Conservation (phyloP, 1,140 invertebrate species). For the Temnothorax longispinosus region DNA sequence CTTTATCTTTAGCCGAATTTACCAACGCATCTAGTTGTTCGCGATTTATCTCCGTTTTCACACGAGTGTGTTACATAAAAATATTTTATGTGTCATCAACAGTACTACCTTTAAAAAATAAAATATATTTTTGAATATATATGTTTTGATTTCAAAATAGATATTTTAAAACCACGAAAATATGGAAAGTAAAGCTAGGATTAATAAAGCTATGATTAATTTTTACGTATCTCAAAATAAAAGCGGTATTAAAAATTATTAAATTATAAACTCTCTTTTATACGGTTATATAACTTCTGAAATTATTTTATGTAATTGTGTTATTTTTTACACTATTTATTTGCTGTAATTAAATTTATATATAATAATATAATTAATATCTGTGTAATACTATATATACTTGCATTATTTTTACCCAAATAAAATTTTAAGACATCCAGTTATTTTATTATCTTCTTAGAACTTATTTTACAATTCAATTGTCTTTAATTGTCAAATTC, state of each 20-base stretch:
- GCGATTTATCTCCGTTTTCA: neutral
- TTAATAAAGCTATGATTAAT: neutral
- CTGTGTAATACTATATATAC: too few relatives aligned
- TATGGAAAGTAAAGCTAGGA: neutral
- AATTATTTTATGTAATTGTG: too few relatives aligned
- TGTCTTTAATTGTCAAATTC: neutral
- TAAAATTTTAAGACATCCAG: neutral
- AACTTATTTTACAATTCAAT: neutral
- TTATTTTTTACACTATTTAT: neutral
- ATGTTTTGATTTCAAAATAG: too few relatives aligned
- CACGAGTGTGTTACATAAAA: neutral
- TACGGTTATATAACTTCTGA: too few relatives aligned
- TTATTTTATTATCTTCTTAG: neutral
- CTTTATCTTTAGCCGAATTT: neutral
- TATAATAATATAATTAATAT: neutral
- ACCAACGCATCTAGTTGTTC: neutral
- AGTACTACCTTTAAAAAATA: neutral
- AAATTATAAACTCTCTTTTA: too few relatives aligned
- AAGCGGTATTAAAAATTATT: neutral
- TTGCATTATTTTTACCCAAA: neutral
- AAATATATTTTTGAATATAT: neutral
- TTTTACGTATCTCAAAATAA: neutral
- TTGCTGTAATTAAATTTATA: neutral
- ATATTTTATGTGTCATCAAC: constrained; percentile 4
- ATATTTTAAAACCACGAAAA: neutral